phyloP scores from a whole-genome alignment of 2,888 invertebrate species.

The Taphrorychus bicolor region DNA sequence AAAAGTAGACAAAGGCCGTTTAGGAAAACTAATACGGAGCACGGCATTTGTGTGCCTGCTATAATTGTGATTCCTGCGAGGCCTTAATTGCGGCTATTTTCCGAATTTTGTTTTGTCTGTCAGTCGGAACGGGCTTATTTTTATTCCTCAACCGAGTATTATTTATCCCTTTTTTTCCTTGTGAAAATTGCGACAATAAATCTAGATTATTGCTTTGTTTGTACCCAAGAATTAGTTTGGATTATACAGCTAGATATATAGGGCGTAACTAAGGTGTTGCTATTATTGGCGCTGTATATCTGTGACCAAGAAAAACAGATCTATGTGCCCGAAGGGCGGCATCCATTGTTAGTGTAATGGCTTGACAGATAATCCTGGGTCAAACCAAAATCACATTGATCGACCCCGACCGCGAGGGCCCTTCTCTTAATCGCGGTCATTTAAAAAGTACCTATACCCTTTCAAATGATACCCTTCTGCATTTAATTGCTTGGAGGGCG shows the following conservation, averaged over 20 bases:
- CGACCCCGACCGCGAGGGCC: background rate
- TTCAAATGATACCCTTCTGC: background rate
- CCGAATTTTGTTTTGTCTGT: constrained; percentile 17
- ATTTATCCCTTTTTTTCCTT: background rate
- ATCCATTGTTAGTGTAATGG: background rate
- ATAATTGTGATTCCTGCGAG: constrained; percentile 17
- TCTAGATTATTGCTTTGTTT: background rate
- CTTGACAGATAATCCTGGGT: background rate
- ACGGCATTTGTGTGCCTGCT: constrained; percentile 14
- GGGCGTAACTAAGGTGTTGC: background rate
- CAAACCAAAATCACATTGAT: background rate
- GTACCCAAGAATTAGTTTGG: background rate
- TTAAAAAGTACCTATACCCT: background rate
- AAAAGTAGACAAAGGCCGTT: background rate
- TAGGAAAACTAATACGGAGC: background rate
- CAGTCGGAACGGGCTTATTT: background rate
- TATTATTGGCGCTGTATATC: background rate
- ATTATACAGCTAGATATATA: background rate
- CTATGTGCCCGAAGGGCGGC: background rate
- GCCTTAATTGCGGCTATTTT: constrained; percentile 20
- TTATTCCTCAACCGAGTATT: background rate
- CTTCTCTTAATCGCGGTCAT: background rate
- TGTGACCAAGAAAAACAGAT: background rate
- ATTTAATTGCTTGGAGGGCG: background rate
- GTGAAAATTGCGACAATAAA: background rate